phyloP scores from a whole-genome alignment of 2,113 vertebrate genomes.

The Pachycephala philippinensis region DNA sequence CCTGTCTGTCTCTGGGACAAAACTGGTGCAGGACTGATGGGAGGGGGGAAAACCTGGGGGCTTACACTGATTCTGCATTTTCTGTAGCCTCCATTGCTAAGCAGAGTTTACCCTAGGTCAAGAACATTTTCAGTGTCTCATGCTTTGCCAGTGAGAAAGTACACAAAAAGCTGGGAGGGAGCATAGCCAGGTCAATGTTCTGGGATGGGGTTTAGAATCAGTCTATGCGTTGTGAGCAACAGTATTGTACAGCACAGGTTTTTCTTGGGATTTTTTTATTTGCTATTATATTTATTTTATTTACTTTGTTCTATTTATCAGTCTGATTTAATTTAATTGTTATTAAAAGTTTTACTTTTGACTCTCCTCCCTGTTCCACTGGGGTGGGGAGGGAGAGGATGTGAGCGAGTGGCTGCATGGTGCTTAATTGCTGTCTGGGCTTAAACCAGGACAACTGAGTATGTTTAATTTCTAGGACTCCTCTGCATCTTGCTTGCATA shows the following conservation, averaged over 20 bases:
- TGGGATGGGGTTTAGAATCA: not conserved
- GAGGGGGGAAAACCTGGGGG: rapidly evolving
- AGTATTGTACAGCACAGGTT: not conserved
- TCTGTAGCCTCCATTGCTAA: not conserved
- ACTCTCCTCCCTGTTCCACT: not conserved
- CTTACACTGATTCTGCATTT: not conserved
- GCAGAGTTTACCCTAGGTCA: not conserved
- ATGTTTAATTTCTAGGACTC: constrained; percentile 73
- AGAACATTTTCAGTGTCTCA: not conserved
- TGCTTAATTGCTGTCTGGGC: not conserved
- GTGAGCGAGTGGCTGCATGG: rapidly evolving
- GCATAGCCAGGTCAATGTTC: not conserved
- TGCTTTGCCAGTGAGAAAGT: not conserved
- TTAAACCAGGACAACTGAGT: not conserved
- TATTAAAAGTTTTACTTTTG: not conserved
- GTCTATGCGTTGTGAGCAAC: not conserved
- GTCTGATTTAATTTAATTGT: not conserved
- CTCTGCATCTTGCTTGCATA: constrained; percentile 85
- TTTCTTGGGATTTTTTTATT: not conserved
- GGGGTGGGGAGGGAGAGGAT: not conserved
- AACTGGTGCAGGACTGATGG: not conserved
- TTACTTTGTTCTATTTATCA: not conserved
- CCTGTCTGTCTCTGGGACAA: not conserved
- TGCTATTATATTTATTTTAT: not conserved
- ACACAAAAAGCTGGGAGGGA: not conserved